Conservation (phyloP, 2,113 vertebrate species). For the Boulengeromyrus knoepffleri region DNA sequence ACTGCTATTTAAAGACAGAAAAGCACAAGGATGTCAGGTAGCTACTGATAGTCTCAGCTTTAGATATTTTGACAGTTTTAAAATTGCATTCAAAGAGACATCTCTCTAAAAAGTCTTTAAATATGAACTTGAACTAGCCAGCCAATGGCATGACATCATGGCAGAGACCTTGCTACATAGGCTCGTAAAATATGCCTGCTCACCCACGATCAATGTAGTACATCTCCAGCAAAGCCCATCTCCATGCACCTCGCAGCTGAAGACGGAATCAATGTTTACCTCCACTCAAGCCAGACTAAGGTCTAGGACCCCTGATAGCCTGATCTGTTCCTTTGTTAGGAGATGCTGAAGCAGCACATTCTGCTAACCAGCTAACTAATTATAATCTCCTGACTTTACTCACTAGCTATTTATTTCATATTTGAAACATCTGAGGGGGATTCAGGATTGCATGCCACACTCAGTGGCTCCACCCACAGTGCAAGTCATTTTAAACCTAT, state of each 20-base stretch:
- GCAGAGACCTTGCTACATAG: background rate
- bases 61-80: background rate
- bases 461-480: background rate
- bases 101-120: background rate
- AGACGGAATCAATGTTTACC: conserved; percentile 18
- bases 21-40: background rate
- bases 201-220: conserved; percentile 2
- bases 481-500: conserved; percentile 29
- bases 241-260: conserved; percentile 31
- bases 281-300: background rate
- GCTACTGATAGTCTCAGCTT: background rate
- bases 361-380: background rate
- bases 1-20: background rate
- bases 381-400: background rate
- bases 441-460: conserved; percentile 19
- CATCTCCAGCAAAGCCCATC: conserved; percentile 33
- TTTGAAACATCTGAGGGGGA: background rate
- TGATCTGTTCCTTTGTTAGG: background rate
- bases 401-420: background rate
- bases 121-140: background rate
- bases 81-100: background rate
- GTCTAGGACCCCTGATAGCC: background rate
- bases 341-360: background rate
- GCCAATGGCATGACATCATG: background rate
- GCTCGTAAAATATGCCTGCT: background rate